Conservation (phyloP, 2,888 invertebrate species). For the Criorhina ranunculi region DNA sequence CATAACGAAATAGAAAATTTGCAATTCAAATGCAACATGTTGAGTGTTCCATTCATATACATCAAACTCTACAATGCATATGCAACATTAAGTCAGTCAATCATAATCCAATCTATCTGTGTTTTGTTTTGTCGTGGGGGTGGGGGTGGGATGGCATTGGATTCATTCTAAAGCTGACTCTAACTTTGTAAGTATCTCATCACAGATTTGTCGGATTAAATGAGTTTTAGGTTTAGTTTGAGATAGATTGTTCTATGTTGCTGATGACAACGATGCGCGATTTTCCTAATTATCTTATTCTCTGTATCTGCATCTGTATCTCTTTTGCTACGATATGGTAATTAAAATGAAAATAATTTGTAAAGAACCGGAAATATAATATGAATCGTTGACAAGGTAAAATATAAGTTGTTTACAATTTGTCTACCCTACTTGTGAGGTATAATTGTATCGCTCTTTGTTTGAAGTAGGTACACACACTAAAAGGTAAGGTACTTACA, state of each 20-base stretch:
- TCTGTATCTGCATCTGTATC: neutral
- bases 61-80: slow-evolving; percentile 12
- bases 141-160: slow-evolving; percentile 3
- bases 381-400: slow-evolving; percentile 63
- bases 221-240: slow-evolving; percentile 58
- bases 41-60: slow-evolving; percentile 29
- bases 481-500: neutral
- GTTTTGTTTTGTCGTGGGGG: slow-evolving; percentile 19
- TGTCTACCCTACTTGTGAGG: neutral
- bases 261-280: slow-evolving; percentile 49
- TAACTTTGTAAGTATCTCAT: no score
- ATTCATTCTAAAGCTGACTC: no score
- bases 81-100: slow-evolving; percentile 53
- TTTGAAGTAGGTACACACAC: neutral
- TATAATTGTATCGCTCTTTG: slow-evolving; percentile 1
- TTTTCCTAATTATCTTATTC: neutral
- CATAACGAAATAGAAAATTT: slow-evolving; percentile 65
- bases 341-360: slow-evolving; percentile 36
- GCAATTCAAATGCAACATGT: slow-evolving; percentile 73
- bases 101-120: slow-evolving; percentile 34
- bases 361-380: slow-evolving; percentile 59
- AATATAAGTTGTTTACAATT: slow-evolving; percentile 45
- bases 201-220: slow-evolving; percentile 58
- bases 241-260: slow-evolving; percentile 49
- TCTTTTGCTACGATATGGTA: slow-evolving; percentile 37